phyloP scores from a whole-genome alignment of 2,113 vertebrate genomes.

The Phalacrocorax brasilianus region DNA sequence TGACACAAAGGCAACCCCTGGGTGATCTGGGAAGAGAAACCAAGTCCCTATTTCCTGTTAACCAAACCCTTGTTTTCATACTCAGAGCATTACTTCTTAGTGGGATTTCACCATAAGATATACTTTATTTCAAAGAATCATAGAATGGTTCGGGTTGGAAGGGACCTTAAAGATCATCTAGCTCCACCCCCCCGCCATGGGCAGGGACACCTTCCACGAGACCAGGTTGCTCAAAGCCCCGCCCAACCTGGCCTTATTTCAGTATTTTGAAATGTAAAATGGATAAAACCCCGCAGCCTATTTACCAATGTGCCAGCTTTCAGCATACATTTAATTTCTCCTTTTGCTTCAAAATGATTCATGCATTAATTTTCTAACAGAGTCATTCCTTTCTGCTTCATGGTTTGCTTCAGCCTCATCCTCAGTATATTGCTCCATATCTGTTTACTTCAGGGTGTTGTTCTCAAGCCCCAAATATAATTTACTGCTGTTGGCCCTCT shows the following conservation, averaged over 20 bases:
- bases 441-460: not conserved
- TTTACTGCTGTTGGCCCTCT: not conserved
- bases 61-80: not conserved
- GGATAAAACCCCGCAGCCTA: slow-evolving; percentile 22
- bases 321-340: slow-evolving; percentile 28
- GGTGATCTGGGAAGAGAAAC: not conserved
- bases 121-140: not conserved
- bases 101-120: not conserved
- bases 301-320: not conserved
- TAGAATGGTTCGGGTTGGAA: not conserved
- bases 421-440: not conserved
- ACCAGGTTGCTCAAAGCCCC: not conserved
- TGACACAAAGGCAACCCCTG: rapidly evolving
- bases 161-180: not conserved
- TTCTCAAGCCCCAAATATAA: not conserved
- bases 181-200: not conserved
- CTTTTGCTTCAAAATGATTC: slow-evolving; percentile 26
- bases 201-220: not conserved
- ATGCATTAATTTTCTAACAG: not conserved
- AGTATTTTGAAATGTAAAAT: not conserved
- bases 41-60: not conserved
- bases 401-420: not conserved
- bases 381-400: not conserved
- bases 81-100: not conserved
- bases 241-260: not conserved